Conservation (phyloP, 1,140 invertebrate genomes). For the Holcopasites calliopsidis region DNA sequence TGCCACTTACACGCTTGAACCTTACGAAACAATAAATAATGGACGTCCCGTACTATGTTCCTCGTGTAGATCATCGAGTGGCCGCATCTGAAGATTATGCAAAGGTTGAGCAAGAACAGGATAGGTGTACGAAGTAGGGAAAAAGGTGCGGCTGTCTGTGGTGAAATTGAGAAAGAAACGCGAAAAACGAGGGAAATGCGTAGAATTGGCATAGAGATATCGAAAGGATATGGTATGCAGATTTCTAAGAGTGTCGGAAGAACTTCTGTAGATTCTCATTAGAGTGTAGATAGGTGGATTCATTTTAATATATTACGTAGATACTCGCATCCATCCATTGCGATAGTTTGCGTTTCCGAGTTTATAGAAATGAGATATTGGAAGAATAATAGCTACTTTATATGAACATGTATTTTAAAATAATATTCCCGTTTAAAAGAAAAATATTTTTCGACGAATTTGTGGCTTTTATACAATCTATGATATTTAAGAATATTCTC, state of each 20-base stretch:
- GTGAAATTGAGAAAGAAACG: background rate
- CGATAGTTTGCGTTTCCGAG: too few species aligned
- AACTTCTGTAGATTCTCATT: background rate
- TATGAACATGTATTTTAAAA: background rate
- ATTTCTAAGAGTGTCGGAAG: background rate
- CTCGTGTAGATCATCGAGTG: constrained; percentile 33
- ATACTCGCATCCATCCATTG: too few species aligned
- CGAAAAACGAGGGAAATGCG: background rate
- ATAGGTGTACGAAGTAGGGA: background rate
- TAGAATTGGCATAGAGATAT: background rate
- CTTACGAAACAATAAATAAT: constrained; percentile 66
- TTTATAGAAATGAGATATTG: too few species aligned
- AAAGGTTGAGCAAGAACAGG: constrained; percentile 24
- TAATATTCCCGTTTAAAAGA: too few species aligned
- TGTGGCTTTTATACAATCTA: background rate
- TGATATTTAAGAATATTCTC: background rate
- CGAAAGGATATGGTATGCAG: background rate
- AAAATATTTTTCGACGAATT: background rate
- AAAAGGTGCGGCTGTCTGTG: background rate
- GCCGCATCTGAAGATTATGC: constrained; percentile 30
- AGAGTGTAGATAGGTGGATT: too few species aligned
- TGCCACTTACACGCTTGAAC: constrained; percentile 51
- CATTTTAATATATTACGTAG: too few species aligned
- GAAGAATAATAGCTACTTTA: too few species aligned
- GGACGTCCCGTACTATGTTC: constrained; percentile 20